Evolutionary conservation across 1,140 invertebrate genomes (phyloP), one percentile per base, ranked within the genome.

Genomic region (Rhynchophorus ferrugineus): DNA sequence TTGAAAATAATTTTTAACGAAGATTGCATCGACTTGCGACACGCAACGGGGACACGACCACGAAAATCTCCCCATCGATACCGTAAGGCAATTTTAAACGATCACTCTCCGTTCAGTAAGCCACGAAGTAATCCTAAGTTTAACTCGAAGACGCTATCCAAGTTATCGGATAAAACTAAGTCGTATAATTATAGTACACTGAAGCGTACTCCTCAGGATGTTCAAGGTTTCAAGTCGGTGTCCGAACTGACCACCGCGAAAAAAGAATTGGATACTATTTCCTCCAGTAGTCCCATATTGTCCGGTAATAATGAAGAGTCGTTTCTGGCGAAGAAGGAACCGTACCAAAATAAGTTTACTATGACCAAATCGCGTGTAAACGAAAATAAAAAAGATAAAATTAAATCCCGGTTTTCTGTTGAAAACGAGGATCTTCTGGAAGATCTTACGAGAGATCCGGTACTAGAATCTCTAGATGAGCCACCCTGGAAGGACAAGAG

Each of bases 401-500:
- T 33, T 48, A 38, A 36, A 17, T n/a, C n/a, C n/a, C n/a, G n/a
- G n/a, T n/a, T 24, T 3, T 44, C n/a, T 29, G 14, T 37, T 37
- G 6, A 39, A 39, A 39, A 8, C 37, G 37, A 17, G 8, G 8
- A 13, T 39, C 37, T 1, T 39, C 16, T 11, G 1, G 8, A 8
- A 16, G 11, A 11, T 11, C 9, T 14, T 16, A 19, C 41, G 17
- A 14, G 1, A 9, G 17, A 9, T 11, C 17, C 9, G 3, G 1
- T 11, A 43, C 3, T 18, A 11, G 20, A 20, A 9, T 19, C 8
- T 13, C 20, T 1, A 20, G 8, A 21, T 7, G 17, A 6, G 2
- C 20, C 44, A 3, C 16, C 39, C 8, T 46, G 49, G 48, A 49
- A 54, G 11, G 59, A 61, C 41, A 45, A 47, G n/a, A 36, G 57